Percentiles rank a stretch among this genome's conserved stretches.
Evolutionary conservation across 2,797 vertebrate genomes (phyloP).

Genomic region (Muscicapa comitata): DNA sequence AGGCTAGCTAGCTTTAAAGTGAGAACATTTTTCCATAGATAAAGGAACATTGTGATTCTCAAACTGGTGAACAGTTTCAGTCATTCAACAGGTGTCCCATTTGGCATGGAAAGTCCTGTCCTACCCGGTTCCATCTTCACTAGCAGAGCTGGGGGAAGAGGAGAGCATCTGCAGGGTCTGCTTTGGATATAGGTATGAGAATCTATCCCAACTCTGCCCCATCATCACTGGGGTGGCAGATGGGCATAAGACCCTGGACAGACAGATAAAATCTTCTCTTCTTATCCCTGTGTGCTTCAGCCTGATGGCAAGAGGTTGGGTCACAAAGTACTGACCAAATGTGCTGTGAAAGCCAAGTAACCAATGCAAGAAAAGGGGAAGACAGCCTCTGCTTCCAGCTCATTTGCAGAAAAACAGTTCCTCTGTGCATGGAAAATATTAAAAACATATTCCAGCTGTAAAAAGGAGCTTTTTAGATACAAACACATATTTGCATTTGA

Average conservation of each 20-base stretch:
- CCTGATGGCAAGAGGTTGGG: neutral
- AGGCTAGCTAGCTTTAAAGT: neutral
- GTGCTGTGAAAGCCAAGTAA: neutral
- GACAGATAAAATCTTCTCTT: neutral
- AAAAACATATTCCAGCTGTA: neutral
- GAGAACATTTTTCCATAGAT: neutral
- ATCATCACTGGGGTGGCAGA: rapidly evolving
- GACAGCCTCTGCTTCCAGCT: neutral
- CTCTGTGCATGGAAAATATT: neutral
- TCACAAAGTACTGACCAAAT: neutral
- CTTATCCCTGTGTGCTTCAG: neutral
- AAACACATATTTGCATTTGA: neutral
- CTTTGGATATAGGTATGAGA: neutral
- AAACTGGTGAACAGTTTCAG: neutral
- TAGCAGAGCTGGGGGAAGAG: neutral
- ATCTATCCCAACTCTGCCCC: neutral
- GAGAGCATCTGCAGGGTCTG: neutral
- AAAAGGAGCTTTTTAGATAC: neutral
- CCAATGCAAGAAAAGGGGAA: neutral
- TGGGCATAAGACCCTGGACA: neutral
- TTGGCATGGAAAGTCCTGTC: neutral
- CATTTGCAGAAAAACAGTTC: neutral
- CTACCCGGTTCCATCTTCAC: neutral
- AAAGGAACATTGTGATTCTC: neutral
- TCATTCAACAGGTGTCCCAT: neutral